phyloP scores from a whole-genome alignment of 2,888 invertebrate species.

The Caenorhabditis virilis region DNA sequence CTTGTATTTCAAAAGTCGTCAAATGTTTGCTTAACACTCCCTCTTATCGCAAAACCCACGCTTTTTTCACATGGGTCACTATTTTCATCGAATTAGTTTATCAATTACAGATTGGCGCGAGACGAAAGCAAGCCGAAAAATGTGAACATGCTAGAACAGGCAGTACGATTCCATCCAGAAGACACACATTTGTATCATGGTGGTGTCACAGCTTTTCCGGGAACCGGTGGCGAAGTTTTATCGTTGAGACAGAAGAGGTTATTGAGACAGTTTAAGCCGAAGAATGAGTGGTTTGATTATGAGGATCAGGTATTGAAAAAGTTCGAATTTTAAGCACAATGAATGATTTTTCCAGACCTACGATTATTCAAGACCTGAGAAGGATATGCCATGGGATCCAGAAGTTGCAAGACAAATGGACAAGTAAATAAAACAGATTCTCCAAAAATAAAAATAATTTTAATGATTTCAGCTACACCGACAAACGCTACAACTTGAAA shows the following conservation, averaged over 20 bases:
- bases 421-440: slow-evolving; percentile 29
- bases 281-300: slow-evolving; percentile 67
- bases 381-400: slow-evolving; percentile 66
- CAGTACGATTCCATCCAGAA: slow-evolving; percentile 64
- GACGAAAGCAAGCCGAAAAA: slow-evolving; percentile 54
- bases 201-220: slow-evolving; percentile 66
- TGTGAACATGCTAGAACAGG: slow-evolving; percentile 58
- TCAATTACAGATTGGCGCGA: slow-evolving; percentile 50
- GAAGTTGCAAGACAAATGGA: slow-evolving; percentile 66
- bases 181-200: slow-evolving; percentile 62
- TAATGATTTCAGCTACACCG: slow-evolving; percentile 42
- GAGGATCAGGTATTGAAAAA: slow-evolving; percentile 66
- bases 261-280: slow-evolving; percentile 63
- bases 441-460: not conserved
- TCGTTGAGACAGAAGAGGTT: slow-evolving; percentile 62
- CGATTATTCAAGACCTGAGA: slow-evolving; percentile 51
- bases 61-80: no score
- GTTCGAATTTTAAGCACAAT: not conserved
- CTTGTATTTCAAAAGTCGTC: no score
- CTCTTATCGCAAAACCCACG: no score
- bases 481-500: slow-evolving; percentile 57
- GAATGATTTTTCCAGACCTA: slow-evolving; percentile 35
- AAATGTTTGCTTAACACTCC: no score
- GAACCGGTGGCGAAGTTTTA: slow-evolving; percentile 59
- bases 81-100: no score